phyloP scores from a whole-genome alignment of 2,113 vertebrate species.

The Apistogramma diplotaenia region DNA sequence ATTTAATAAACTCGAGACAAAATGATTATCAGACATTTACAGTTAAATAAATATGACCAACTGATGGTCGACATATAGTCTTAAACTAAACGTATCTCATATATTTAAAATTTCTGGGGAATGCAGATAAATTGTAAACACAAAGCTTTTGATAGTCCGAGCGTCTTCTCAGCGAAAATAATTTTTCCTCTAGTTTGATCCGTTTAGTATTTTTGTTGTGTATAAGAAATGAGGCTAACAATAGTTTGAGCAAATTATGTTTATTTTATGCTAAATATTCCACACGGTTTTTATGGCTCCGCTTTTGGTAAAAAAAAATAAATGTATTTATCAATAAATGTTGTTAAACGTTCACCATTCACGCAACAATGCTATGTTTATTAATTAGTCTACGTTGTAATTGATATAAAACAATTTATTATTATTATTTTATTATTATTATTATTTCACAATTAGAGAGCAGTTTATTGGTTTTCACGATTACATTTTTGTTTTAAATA shows the following conservation, averaged over 20 bases:
- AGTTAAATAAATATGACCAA: not conserved
- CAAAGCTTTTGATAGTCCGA: no score
- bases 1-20: not conserved
- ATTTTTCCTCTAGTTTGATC: not conserved
- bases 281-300: not conserved
- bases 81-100: not conserved
- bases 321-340: not conserved
- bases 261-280: not conserved
- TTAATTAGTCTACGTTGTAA: not conserved
- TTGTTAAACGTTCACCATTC: rapidly evolving
- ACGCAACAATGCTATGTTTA: not conserved
- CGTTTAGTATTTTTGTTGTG: not conserved
- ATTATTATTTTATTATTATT: not conserved
- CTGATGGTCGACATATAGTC: not conserved
- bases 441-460: not conserved
- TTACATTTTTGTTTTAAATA: rapidly evolving
- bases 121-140: not conserved
- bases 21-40: not conserved
- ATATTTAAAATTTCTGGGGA: not conserved
- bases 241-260: not conserved
- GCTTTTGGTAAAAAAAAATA: not conserved
- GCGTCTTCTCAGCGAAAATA: no score
- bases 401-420: not conserved
- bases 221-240: not conserved
- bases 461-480: not conserved